phyloP scores from a whole-genome alignment of 2,888 invertebrate species.

The Timandra comae region DNA sequence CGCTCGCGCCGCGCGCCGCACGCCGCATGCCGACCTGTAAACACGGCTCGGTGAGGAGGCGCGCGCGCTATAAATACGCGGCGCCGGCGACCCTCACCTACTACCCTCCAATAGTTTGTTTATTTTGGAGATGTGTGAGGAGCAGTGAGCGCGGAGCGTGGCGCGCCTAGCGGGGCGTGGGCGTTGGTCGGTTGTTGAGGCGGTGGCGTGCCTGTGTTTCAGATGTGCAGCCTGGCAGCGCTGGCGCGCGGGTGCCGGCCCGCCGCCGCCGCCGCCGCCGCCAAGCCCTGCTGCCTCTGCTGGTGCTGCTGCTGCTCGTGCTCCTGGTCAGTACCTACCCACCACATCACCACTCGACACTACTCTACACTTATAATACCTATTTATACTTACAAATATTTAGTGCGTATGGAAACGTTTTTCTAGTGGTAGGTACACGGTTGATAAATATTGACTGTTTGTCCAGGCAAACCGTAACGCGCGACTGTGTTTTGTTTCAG shows the following conservation, averaged over 20 bases:
- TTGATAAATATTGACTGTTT: too few relatives aligned
- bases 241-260: slow-evolving; percentile 74
- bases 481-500: slow-evolving; percentile 59
- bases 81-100: background rate
- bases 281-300: slow-evolving; percentile 77
- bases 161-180: slow-evolving; percentile 1
- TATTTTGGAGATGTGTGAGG: too few relatives aligned
- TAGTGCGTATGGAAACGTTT: too few relatives aligned
- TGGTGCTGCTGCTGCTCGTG: slow-evolving; percentile 80
- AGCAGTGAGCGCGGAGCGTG: slow-evolving; percentile 3
- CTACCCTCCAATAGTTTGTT: background rate
- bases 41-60: background rate
- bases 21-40: background rate
- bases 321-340: slow-evolving; percentile 65
- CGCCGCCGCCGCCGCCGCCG: slow-evolving; percentile 52
- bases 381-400: too few relatives aligned
- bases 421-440: too few relatives aligned
- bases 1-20: slow-evolving; percentile 43
- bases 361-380: too few relatives aligned
- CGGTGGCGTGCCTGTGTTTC: slow-evolving; percentile 29
- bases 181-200: too few relatives aligned
- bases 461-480: too few relatives aligned
- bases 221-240: slow-evolving; percentile 73
- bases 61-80: background rate
- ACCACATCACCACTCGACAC: background rate